phyloP scores from a whole-genome alignment of 1,140 invertebrate genomes.

The Tetramorium alpestre region DNA sequence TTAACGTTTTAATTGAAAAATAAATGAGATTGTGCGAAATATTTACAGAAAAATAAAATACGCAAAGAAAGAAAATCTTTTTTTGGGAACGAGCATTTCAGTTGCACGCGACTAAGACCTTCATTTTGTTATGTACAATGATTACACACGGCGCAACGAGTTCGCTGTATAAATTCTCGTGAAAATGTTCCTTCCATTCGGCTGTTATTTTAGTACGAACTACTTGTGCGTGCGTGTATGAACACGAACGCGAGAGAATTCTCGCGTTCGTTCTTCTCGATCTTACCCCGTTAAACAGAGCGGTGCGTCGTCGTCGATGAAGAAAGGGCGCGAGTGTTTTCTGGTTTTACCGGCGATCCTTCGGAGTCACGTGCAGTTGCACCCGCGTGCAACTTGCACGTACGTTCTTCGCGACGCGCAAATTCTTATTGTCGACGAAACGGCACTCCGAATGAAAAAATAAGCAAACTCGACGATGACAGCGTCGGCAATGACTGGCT shows the following conservation, averaged over 20 bases:
- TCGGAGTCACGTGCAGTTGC: not conserved
- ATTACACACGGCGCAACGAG: not conserved
- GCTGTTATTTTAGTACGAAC: slow-evolving; percentile 40
- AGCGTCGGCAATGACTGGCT: slow-evolving; percentile 36
- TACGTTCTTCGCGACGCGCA: not conserved
- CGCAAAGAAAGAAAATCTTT: not conserved
- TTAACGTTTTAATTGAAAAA: not conserved
- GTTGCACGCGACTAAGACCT: not conserved
- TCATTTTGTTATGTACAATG: slow-evolving; percentile 19
- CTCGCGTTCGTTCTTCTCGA: not conserved
- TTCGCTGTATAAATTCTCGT: slow-evolving; percentile 8
- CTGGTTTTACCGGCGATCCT: slow-evolving; percentile 9
- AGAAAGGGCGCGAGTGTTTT: slow-evolving; percentile 64
- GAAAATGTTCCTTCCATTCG: slow-evolving; percentile 12
- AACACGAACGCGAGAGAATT: slow-evolving; percentile 21
- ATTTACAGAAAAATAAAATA: not conserved
- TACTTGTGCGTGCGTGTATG: not conserved
- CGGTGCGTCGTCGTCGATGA: slow-evolving; percentile 52
- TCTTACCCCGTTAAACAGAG: slow-evolving; percentile 12
- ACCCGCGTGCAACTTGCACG: not conserved
- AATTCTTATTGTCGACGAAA: slow-evolving; percentile 35
- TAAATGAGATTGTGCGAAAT: not conserved
- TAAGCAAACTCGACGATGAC: slow-evolving; percentile 36
- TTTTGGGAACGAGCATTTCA: not conserved
- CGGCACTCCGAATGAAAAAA: slow-evolving; percentile 17